Evolutionary conservation across 2,888 invertebrate species (phyloP).

Genomic region (Cephalotes varians): DNA sequence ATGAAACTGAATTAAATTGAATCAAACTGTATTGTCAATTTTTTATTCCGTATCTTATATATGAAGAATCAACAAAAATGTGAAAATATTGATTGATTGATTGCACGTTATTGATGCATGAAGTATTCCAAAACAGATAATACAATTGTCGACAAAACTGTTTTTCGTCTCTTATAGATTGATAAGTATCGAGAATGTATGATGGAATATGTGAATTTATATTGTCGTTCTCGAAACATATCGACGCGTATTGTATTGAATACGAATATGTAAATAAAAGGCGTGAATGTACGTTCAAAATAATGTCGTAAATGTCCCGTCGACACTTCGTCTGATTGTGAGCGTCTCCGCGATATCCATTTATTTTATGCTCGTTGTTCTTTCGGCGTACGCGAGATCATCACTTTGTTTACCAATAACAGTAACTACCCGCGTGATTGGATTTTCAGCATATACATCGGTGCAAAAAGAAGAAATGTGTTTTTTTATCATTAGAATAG

Average conservation of each 20-base stretch:
- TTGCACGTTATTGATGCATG: background rate
- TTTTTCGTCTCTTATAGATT: background rate
- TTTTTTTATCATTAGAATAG: constrained; percentile 55
- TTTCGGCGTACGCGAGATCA: constrained; percentile 58
- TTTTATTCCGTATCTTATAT: background rate
- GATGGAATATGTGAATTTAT: constrained; percentile 16
- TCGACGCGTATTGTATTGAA: background rate
- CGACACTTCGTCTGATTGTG: constrained; percentile 15
- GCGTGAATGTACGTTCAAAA: constrained; percentile 38
- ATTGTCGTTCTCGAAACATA: background rate
- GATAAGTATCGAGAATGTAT: background rate
- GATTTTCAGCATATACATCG: constrained; percentile 51
- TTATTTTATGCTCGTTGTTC: constrained; percentile 63
- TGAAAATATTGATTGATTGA: background rate
- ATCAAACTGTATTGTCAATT: background rate
- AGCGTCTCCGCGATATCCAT: constrained; percentile 56
- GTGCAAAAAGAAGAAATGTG: constrained; percentile 27
- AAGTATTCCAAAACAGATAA: background rate
- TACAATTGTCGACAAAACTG: background rate
- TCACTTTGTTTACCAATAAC: constrained; percentile 69
- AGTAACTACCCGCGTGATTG: constrained; percentile 61
- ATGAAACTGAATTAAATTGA: no score
- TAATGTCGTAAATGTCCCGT: constrained; percentile 62
- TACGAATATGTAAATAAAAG: no score
- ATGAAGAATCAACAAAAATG: background rate